Evolutionary conservation across 23 tunicate genomes (phyloP).

Genomic region (Halocynthia aurantium): DNA sequence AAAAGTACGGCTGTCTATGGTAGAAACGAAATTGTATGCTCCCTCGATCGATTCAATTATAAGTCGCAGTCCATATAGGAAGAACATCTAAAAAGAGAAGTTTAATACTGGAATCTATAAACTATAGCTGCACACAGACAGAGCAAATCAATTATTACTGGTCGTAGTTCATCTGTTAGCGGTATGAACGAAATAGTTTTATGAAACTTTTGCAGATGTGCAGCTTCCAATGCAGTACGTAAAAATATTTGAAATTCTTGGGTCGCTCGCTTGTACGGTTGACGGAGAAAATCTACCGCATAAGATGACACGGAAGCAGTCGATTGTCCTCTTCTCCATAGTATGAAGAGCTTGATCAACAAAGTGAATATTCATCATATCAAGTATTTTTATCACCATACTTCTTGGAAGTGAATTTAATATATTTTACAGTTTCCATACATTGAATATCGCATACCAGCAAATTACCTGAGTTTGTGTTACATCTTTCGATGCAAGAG

Average conservation of each 20-base stretch:
- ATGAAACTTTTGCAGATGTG: conserved; percentile 59
- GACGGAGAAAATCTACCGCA: conserved; percentile 28
- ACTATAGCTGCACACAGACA: background rate
- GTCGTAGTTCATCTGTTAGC: conserved; percentile 59
- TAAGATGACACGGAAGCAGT: conserved; percentile 1
- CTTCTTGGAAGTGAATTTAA: background rate
- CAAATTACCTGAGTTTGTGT: conserved; percentile 12
- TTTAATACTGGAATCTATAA: background rate
- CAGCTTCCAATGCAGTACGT: conserved; percentile 32
- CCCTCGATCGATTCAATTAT: too few species aligned
- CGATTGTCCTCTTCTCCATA: conserved; percentile 26
- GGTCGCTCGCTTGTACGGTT: conserved; percentile 13
- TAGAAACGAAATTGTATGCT: too few species aligned
- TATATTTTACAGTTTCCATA: background rate
- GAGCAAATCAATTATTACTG: conserved; percentile 28
- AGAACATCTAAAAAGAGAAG: background rate
- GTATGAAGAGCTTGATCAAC: conserved; percentile 17
- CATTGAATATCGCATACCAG: background rate
- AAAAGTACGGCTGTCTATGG: too few species aligned
- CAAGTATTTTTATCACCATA: background rate
- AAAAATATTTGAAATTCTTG: conserved; percentile 58
- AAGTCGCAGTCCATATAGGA: too few species aligned
- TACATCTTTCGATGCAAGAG: conserved; percentile 16
- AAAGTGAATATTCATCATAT: background rate
- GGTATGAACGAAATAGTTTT: conserved; percentile 23